Evolutionary conservation across 2,797 vertebrate species (phyloP).

Genomic region (Diplodus puntazzo): DNA sequence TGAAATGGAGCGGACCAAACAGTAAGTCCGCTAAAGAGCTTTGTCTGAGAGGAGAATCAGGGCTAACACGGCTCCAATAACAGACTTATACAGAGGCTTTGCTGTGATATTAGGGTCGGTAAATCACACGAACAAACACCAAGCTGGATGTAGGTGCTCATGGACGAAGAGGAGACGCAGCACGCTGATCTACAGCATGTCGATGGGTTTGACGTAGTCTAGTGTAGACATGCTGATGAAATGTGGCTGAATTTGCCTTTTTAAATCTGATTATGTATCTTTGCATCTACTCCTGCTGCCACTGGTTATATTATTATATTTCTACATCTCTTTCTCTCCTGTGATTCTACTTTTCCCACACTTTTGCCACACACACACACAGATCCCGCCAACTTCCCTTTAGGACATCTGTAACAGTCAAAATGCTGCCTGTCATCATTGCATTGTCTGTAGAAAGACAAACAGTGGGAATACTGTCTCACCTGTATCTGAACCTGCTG

Average conservation of each 20-base stretch:
- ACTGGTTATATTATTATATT: background rate
- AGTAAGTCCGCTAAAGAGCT: conserved; percentile 57
- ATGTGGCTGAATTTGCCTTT: background rate
- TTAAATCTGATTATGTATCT: background rate
- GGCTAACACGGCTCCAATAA: conserved; percentile 41
- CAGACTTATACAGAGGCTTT: conserved; percentile 46
- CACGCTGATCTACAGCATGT: too few relatives aligned
- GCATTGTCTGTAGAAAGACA: background rate
- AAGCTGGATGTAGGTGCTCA: conserved; percentile 13
- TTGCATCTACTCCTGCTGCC: background rate
- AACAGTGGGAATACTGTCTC: conserved; percentile 43
- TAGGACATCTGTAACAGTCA: background rate
- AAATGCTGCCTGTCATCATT: background rate
- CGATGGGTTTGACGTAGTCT: background rate
- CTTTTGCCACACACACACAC: background rate
- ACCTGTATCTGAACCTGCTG: conserved; percentile 98
- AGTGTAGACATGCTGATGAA: background rate
- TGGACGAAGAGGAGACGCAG: conserved; percentile 1
- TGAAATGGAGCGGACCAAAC: conserved; percentile 51
- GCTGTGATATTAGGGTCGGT: conserved; percentile 37
- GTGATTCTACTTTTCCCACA: background rate
- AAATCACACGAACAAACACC: conserved; percentile 26
- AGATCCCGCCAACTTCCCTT: background rate
- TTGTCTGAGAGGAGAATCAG: conserved; percentile 47
- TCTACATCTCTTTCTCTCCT: background rate